Conservation (phyloP, 2,113 vertebrate genomes). For the Ifrita kowaldi region DNA sequence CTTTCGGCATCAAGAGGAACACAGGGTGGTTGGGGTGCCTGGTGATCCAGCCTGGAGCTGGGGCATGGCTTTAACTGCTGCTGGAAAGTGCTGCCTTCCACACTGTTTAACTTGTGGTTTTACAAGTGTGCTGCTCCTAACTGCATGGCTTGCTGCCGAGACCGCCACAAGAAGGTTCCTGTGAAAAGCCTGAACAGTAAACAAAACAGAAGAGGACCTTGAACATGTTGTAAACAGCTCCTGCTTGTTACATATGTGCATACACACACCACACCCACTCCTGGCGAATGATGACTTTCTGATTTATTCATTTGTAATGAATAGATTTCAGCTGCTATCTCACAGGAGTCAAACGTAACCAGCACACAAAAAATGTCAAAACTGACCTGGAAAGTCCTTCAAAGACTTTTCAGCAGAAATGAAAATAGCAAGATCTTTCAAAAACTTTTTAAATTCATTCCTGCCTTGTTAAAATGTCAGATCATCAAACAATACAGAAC, state of each 20-base stretch:
- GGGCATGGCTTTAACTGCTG: not conserved
- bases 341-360: not conserved
- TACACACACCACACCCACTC: not conserved
- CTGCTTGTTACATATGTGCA: not conserved
- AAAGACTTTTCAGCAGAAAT: not conserved
- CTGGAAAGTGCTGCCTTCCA: not conserved
- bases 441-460: not conserved
- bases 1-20: fast-evolving
- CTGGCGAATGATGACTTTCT: not conserved
- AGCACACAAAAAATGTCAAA: not conserved
- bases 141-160: not conserved
- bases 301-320: not conserved
- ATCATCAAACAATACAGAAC: not conserved
- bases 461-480: not conserved
- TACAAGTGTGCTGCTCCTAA: not conserved
- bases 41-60: not conserved
- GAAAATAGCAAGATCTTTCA: not conserved
- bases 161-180: not conserved
- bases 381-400: not conserved
- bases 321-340: not conserved
- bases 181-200: conserved; percentile 15
- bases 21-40: not conserved
- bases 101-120: not conserved
- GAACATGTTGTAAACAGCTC: conserved; percentile 24
- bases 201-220: conserved; percentile 13